Evolutionary conservation across 1,140 invertebrate species (phyloP).

Genomic region (Pseudachorutes palmiensis): DNA sequence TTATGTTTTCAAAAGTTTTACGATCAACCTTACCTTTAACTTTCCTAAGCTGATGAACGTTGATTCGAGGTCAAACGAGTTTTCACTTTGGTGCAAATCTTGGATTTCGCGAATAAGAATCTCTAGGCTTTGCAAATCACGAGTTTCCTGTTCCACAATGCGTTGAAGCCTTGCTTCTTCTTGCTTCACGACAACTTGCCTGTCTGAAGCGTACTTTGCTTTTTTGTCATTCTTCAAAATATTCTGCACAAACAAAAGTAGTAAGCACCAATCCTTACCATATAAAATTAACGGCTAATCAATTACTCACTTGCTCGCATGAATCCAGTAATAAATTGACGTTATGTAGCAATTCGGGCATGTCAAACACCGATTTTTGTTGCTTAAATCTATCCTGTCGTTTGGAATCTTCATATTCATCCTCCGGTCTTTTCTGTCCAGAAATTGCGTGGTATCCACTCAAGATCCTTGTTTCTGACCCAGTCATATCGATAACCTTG

Average conservation of each 20-base stretch:
- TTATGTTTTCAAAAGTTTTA: background rate
- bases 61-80: background rate
- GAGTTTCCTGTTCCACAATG: slow-evolving; percentile 63
- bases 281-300: background rate
- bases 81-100: background rate
- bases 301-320: slow-evolving; percentile 64
- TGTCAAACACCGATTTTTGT: slow-evolving; percentile 45
- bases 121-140: slow-evolving; percentile 63
- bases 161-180: slow-evolving; percentile 65
- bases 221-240: slow-evolving; percentile 82
- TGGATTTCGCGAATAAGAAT: background rate
- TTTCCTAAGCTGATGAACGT: background rate
- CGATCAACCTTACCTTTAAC: background rate
- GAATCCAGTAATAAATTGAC: slow-evolving; percentile 81
- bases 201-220: slow-evolving; percentile 64
- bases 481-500: slow-evolving; percentile 99
- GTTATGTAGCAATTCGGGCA: slow-evolving; percentile 90
- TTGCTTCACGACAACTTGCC: slow-evolving; percentile 65
- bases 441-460: slow-evolving; percentile 87
- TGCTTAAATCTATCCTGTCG: background rate
- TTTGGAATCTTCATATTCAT: slow-evolving; percentile 42
- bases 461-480: slow-evolving; percentile 82
- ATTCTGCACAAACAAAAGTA: slow-evolving; percentile 45
- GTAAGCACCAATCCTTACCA: background rate
- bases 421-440: slow-evolving; percentile 52